Evolutionary conservation across 2,797 vertebrate genomes (phyloP).

Genomic region (Merluccius polli): DNA sequence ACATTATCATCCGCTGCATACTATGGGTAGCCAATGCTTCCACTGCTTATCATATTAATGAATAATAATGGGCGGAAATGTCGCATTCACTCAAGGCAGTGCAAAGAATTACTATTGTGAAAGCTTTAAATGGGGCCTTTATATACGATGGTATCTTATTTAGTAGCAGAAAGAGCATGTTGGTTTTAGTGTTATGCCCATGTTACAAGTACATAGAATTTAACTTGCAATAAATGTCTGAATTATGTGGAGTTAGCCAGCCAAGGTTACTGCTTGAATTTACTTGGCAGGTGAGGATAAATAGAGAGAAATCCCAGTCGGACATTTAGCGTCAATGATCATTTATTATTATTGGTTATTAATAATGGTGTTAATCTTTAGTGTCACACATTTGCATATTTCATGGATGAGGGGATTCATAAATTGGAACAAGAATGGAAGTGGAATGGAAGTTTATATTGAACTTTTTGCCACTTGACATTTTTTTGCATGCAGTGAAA

Average conservation of each 20-base stretch:
- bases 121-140: neutral
- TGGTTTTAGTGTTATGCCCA: neutral
- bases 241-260: conserved; percentile 15
- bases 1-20: conserved; percentile 31
- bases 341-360: neutral
- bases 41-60: neutral
- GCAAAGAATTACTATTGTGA: neutral
- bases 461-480: neutral
- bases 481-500: neutral
- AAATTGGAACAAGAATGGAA: neutral
- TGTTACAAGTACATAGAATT: conserved; percentile 2
- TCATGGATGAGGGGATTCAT: neutral
- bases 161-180: neutral
- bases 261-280: neutral
- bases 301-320: neutral
- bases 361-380: neutral
- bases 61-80: neutral
- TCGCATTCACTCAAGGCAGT: neutral
- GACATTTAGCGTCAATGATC: neutral
- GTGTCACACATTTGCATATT: conserved; percentile 8
- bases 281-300: neutral
- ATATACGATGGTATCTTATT: neutral
- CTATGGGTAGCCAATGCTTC: neutral
- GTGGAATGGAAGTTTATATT: neutral
- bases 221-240: neutral